A percentile compares a stretch with the other conserved stretches of the same genome.
These are phyloP conservation scores for Liodrosophila aerea DNA, from an alignment of 2,888 invertebrate genomes.

Conservation along the genomic window DNA sequence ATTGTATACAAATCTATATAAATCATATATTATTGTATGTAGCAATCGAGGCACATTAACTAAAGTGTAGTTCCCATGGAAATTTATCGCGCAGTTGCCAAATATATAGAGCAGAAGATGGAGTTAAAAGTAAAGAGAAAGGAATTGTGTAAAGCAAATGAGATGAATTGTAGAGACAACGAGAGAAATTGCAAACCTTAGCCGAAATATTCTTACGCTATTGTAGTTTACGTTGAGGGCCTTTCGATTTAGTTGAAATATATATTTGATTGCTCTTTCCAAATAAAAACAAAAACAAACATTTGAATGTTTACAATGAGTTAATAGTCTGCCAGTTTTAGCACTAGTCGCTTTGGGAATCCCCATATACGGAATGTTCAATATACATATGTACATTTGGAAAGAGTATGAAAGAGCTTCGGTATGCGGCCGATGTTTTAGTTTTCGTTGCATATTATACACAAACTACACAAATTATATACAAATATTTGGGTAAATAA, in stretches of 20 bases:
- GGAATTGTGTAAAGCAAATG: slow-evolving; percentile 8
- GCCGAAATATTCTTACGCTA: slow-evolving; percentile 28
- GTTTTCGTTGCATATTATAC: too few relatives aligned
- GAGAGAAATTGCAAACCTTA: slow-evolving; percentile 19
- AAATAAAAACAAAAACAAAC: background rate
- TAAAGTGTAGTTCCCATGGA: slow-evolving; percentile 44
- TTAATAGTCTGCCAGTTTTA: too few relatives aligned
- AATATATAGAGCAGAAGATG: slow-evolving; percentile 30
- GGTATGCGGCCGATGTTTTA: too few relatives aligned
- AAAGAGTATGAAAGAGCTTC: too few relatives aligned
- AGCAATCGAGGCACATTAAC: slow-evolving; percentile 41
- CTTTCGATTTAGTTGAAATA: slow-evolving; percentile 61
- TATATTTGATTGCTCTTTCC: slow-evolving; percentile 46
- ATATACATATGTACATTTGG: too few relatives aligned
- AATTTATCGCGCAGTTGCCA: slow-evolving; percentile 41
- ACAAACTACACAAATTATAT: background rate
- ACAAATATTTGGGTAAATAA: too few relatives aligned
- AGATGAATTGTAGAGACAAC: slow-evolving; percentile 15
- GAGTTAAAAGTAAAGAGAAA: background rate
- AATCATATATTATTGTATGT: slow-evolving; percentile 5
- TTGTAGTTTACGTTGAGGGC: slow-evolving; percentile 43
- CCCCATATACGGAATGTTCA: too few relatives aligned
- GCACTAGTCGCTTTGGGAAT: too few relatives aligned
- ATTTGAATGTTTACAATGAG: background rate
- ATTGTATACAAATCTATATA: slow-evolving; percentile 30